Evolutionary conservation across 2,888 invertebrate genomes (phyloP), one percentile per base, ranked within the genome.

Genomic region (Onthophagus sagittarius): DNA sequence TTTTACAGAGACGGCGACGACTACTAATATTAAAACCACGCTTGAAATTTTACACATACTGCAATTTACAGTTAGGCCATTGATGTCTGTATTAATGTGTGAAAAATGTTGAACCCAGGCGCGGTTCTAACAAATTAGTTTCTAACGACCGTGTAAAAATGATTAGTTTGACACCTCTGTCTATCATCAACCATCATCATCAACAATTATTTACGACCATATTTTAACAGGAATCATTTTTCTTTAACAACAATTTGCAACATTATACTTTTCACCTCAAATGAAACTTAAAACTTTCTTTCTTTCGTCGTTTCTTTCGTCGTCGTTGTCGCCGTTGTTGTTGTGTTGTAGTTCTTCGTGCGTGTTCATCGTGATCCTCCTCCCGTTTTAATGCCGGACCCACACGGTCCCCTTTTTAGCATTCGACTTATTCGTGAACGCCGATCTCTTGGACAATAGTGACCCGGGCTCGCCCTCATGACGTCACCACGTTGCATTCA

Each of bases 21-120:
- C 63, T 73, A 64, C 72, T 53, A 69, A 71, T 71, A 71, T 72
- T 64, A 65, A 72, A 39, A 15, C 39, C 67, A 39, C 65, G 64
- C 71, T 72, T 72, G 72, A 72, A 53, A 9, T 65, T 64, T 72
- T 64, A 23, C 23, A 23, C 23, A 23, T 23, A 65, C 63, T 71
- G 71, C 71, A 33, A n/a, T 15, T 32, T 72, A 72, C 72, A 67
- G 72, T 72, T 72, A 72, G 31, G 15, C 23, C 15, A 53, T 53
- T 53, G 39, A 53, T 53, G 39, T 53, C 39, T 53, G 39, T 53
- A 53, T 53, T 53, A 53, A 53, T 53, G 39, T 53, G 39, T 53
- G 39, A 53, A 53, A 53, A 53, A 53, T 53, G 39, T 53, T 11
- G 4, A 11, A 11, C 9, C 39, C 39, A 23, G 23, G 39, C 11